Evolutionary conservation across 2,113 vertebrate species (phyloP), one percentile per base, ranked within the genome.

Genomic region (Alces alces): DNA sequence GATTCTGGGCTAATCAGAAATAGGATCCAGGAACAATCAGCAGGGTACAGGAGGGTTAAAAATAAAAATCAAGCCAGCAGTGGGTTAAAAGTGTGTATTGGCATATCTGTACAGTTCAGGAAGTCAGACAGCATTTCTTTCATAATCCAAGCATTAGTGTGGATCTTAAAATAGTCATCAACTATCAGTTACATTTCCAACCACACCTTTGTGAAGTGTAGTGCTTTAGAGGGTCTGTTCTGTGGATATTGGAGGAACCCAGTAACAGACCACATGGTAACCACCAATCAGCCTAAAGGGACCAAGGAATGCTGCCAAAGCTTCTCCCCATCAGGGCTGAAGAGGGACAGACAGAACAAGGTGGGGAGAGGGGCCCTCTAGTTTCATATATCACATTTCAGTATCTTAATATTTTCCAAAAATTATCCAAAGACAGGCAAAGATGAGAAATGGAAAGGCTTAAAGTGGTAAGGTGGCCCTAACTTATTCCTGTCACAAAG

Each of bases 81-180:
- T 82, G 50, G 15, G 13, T 96, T 94, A 58, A 89, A 92, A 80
- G 61, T 93, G 23, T 43, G 6, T 64, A 89, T 50, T 92, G 79
- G n/a, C 64, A 14, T 95, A 80, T 83, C 55, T 93, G n/a, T 39
- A 12, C 45, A 52, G 43, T 66, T 60, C 50, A 54, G 70, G 57
- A 91, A 93, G 30, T 90, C 90, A 89, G 5, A 64, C 61, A 73
- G 54, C 36, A 50, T 91, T 92, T 93, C 45, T 95, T 84, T 84
- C 36, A 82, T 87, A 96, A 96, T 30, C 36, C 64, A 96, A 78
- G 36, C 25, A 86, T 86, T 94, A 87, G 87, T 95, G 33, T 91
- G 33, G 16, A 52, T 89, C 93, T 89, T 64, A 97, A 97, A 92
- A 94, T 86, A 91, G 45, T 89, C 61, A 93, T 89, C 70, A 95